Conservation (phyloP, 1,140 invertebrate genomes). For the Leptinotarsa defecta region DNA sequence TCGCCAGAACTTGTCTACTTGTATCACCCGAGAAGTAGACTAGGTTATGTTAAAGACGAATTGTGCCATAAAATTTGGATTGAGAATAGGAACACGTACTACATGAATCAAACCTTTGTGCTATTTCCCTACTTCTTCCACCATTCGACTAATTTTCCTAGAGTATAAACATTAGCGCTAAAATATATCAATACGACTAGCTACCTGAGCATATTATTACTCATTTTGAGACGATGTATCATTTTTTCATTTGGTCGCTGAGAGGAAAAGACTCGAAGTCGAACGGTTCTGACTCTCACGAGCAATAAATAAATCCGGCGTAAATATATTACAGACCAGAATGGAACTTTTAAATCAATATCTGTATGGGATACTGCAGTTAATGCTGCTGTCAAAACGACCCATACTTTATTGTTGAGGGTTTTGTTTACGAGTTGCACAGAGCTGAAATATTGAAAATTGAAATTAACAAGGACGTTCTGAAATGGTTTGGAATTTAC, state of each 20-base stretch:
- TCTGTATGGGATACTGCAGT: slow-evolving; percentile 16
- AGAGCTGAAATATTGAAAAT: not conserved
- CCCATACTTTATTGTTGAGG: not conserved
- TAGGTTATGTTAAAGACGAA: too few relatives aligned
- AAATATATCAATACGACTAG: slow-evolving; percentile 37
- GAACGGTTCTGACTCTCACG: not conserved
- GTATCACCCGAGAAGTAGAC: too few relatives aligned
- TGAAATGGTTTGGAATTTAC: not conserved
- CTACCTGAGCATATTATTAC: slow-evolving; percentile 41
- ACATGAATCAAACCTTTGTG: too few relatives aligned
- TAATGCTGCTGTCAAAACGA: slow-evolving; percentile 13
- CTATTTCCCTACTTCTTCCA: too few relatives aligned
- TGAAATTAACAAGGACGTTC: not conserved
- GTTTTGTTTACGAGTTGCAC: not conserved
- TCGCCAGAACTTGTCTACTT: too few relatives aligned
- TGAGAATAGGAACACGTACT: too few relatives aligned
- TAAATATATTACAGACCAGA: slow-evolving; percentile 19
- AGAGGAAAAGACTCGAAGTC: slow-evolving; percentile 21
- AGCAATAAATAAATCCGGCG: slow-evolving; percentile 22
- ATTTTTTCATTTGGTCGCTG: slow-evolving; percentile 32
- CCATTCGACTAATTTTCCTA: too few relatives aligned
- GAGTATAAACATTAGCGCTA: slow-evolving; percentile 26
- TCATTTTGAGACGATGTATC: slow-evolving; percentile 32
- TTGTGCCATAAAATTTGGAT: too few relatives aligned
- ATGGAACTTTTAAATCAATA: slow-evolving; percentile 18